Evolutionary conservation across 2,113 vertebrate genomes (phyloP).

Genomic region (Amphiprion ocellaris): DNA sequence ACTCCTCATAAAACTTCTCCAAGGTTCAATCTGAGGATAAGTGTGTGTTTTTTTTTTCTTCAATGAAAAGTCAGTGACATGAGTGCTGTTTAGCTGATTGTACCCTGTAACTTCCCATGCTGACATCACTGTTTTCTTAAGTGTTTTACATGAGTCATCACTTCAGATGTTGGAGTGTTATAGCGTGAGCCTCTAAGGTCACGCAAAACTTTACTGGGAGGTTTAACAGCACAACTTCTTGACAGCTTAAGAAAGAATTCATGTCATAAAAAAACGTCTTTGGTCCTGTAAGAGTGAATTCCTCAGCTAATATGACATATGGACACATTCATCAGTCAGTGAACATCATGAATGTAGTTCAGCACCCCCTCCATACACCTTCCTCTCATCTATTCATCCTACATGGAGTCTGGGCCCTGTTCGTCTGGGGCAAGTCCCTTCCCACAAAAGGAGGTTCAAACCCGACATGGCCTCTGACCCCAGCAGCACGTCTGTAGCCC

Average conservation of each 20-base stretch:
- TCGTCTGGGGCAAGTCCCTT: constrained; percentile 49
- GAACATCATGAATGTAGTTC: background rate
- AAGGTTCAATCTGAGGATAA: constrained; percentile 49
- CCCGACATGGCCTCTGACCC: constrained; percentile 67
- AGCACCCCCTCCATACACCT: background rate
- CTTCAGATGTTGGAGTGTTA: constrained; percentile 17
- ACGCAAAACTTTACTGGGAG: constrained; percentile 11
- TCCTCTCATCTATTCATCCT: constrained; percentile 35
- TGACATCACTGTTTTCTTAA: constrained; percentile 1
- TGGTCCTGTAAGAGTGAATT: background rate
- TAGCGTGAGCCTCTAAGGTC: background rate
- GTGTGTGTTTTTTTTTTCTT: constrained; percentile 11
- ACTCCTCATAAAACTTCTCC: constrained; percentile 58
- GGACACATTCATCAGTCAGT: background rate
- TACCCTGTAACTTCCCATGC: constrained; percentile 19
- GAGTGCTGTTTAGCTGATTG: constrained; percentile 41
- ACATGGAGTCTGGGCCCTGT: background rate
- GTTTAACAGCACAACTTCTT: constrained; percentile 14
- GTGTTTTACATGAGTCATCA: constrained; percentile 49
- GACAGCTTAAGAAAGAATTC: constrained; percentile 2
- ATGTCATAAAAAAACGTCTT: too few relatives aligned
- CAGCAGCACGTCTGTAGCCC: constrained; percentile 73
- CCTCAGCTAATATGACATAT: background rate
- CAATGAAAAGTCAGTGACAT: constrained; percentile 33
- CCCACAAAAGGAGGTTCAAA: constrained; percentile 55